Conservation (phyloP, 2,797 vertebrate species). For the Fratercula arctica region DNA sequence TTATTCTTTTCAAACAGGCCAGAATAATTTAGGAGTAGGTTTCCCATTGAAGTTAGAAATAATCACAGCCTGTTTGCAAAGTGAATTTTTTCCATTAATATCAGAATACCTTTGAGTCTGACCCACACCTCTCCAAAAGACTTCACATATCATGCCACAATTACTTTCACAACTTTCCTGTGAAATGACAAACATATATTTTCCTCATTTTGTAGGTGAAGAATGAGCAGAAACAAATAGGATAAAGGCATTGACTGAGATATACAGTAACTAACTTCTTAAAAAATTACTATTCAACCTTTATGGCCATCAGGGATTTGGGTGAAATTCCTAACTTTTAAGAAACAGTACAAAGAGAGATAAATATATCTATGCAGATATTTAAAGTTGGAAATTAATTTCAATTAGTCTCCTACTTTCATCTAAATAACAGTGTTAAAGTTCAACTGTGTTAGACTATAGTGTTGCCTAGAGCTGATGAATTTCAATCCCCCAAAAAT, state of each 20-base stretch:
- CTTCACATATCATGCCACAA: background rate
- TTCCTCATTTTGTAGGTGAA: background rate
- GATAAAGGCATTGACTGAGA: background rate
- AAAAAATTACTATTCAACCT: background rate
- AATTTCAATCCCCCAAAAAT: background rate
- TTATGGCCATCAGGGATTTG: background rate
- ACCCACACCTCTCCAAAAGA: background rate
- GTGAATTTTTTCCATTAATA: background rate
- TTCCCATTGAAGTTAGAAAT: background rate
- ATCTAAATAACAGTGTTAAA: background rate
- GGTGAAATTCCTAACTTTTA: background rate
- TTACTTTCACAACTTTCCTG: background rate
- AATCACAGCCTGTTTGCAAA: background rate
- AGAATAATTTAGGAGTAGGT: background rate
- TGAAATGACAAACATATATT: background rate
- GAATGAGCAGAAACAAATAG: background rate
- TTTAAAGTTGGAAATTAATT: background rate
- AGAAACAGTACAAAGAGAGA: background rate
- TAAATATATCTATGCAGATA: background rate
- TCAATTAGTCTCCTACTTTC: background rate
- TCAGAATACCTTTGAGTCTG: background rate
- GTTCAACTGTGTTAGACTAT: background rate
- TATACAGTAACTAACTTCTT: background rate
- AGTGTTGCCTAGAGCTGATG: background rate
- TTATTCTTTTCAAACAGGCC: background rate